phyloP scores from a whole-genome alignment of 2,113 vertebrate species.

The Bagarius yarrelli region DNA sequence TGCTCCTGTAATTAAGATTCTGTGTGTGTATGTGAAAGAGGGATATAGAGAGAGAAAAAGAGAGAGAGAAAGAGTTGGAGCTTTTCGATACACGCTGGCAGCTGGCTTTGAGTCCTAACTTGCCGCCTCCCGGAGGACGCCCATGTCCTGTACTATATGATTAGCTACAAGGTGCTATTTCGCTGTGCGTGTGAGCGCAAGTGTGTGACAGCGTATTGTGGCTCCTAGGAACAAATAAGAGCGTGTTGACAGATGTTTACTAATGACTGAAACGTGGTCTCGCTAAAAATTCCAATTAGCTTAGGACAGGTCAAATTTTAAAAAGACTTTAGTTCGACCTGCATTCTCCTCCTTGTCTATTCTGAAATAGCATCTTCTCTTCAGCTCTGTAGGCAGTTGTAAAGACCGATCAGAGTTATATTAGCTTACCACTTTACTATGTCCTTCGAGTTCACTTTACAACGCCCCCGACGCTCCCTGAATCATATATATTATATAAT shows the following conservation, averaged over 20 bases:
- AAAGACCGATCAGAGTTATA: conserved; percentile 55
- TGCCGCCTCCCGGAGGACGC: conserved; percentile 45
- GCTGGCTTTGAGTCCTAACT: conserved; percentile 64
- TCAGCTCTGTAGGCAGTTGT: conserved; percentile 55
- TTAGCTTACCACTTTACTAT: conserved; percentile 57
- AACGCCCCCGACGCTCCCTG: conserved; percentile 41
- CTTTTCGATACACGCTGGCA: conserved; percentile 71
- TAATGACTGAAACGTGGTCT: background rate
- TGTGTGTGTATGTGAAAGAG: conserved; percentile 49
- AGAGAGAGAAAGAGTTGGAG: conserved; percentile 56
- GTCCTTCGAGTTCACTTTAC: conserved; percentile 47
- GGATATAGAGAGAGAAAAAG: conserved; percentile 34
- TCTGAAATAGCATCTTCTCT: conserved; percentile 56
- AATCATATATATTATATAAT: conserved; percentile 55
- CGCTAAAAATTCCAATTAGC: background rate
- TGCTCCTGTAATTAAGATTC: conserved; percentile 79
- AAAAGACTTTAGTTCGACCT: background rate
- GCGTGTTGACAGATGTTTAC: background rate
- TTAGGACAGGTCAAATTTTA: background rate
- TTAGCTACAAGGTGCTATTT: conserved; percentile 51
- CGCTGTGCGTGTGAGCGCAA: conserved; percentile 40
- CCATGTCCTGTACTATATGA: conserved; percentile 38
- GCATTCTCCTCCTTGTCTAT: conserved; percentile 47
- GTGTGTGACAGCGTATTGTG: background rate
- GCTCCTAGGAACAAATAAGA: background rate